Evolutionary conservation across 2,113 vertebrate species (phyloP), one percentile per base, ranked within the genome.

Genomic region (Otolemur garnettii): DNA sequence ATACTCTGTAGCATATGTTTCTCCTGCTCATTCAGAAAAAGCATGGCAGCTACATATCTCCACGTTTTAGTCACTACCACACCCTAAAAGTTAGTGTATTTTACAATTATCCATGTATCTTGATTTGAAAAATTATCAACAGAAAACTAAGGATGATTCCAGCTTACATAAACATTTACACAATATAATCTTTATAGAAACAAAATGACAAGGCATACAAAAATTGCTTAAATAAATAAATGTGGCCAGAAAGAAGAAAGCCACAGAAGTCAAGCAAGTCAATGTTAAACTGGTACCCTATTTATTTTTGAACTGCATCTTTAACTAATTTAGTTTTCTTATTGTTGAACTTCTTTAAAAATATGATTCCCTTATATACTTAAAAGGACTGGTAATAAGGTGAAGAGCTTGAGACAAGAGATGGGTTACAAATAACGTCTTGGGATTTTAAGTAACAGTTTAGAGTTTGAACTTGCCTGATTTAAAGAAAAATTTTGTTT

Each of bases 101-200:
- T 97, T 80, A 96, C 97, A 97, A 82, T 92, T 98, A 98, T 97
- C 93, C 95, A 97, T 80, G 95, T 97, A 92, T 57, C 89, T 83
- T 96, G 79, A 94, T 59, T 93, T 88, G 92, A 83, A 94, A 93
- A n/a, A 97, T 88, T 96, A 98, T 96, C 94, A 97, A 97, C 96
- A 98, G 93, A 80, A 0, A 98, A 95, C 81, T 96, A 98, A 97
- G 97, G 88, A 96, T 90, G 95, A 98, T 97, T 98, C 96, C 98
- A 98, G 98, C 98, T 98, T 98, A 98, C 98, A 98, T 92, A 97
- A 98, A 98, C 94, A 98, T 96, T 96, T 98, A 96, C n/a, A 97
- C 95, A 98, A 97, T 96, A 97, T 94, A 60, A 97, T 95, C 78
- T 97, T 97, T 97, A 97, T 79, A 93, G 96, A 98, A 98, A 98